phyloP scores from a whole-genome alignment of 2,113 vertebrate species.

The Pedionomus torquatus region DNA sequence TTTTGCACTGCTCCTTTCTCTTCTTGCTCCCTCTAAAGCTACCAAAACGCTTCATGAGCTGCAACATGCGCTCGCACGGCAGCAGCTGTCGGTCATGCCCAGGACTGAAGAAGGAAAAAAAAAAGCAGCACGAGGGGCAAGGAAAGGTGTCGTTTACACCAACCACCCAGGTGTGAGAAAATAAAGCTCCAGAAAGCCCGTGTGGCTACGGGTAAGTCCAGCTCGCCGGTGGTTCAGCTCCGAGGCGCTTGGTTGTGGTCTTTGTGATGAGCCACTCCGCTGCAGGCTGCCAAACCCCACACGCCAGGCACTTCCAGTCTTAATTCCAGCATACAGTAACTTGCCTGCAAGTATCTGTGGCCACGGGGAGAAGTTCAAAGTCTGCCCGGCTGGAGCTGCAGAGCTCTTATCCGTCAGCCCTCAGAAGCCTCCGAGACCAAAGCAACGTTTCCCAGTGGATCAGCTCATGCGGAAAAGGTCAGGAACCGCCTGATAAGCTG shows the following conservation, averaged over 20 bases:
- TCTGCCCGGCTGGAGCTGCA: not conserved
- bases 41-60: slow-evolving; percentile 94
- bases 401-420: slow-evolving; percentile 34
- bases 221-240: not conserved
- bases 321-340: not conserved
- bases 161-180: not conserved
- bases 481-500: slow-evolving; percentile 4
- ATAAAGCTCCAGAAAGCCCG: not conserved
- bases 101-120: not conserved
- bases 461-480: slow-evolving; percentile 59
- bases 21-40: slow-evolving; percentile 92
- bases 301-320: not conserved
- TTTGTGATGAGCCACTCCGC: accelerated
- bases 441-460: slow-evolving; percentile 1
- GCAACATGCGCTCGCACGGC: not conserved
- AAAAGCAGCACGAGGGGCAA: not conserved
- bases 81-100: slow-evolving; percentile 64
- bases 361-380: not conserved
- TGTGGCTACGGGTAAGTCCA: not conserved
- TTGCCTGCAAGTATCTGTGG: not conserved
- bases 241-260: not conserved
- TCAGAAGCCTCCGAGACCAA: not conserved
- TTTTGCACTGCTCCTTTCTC: slow-evolving; percentile 74
- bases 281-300: not conserved
- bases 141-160: not conserved